Evolutionary conservation across 1,140 invertebrate species (phyloP), one percentile per base, ranked within the genome.

Genomic region (Drosophila novamexicana): DNA sequence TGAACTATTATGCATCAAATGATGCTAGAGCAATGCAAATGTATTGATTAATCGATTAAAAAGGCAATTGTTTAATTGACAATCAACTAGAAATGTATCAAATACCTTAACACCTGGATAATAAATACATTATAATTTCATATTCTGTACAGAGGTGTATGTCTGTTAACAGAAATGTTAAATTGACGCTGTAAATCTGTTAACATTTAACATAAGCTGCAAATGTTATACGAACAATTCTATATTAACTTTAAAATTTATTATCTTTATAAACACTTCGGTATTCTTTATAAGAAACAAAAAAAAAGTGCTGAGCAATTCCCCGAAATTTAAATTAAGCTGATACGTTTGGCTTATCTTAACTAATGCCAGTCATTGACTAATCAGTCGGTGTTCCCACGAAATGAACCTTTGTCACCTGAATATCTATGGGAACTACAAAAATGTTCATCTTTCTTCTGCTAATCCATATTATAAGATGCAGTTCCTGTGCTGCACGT

Each of bases 331-430:
- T 0, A 56, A 56, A 40, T 56, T 22, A 40, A 29, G 16, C 16
- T n/a, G 37, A 56, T n/a, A 16, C 34, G 2, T 40, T 56, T 56
- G 7, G 9, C 42, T 47, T 59, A 47, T 47, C 42, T 34, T 8
- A 45, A 16, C 3, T 44, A 32, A 36, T 12, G 8, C 10, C 14
- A 40, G 34, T 40, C 18, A 56, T 59, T 47, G 5, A 40, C 40
- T 47, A 59, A 59, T 59, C 42, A 47, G 29, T 58, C 56, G 34
- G n/a, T n/a, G 39, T 40, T 40, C 39, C 12, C 12, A 12, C 16
- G 14, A 36, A 37, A 32, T 12, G 1, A 14, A 59, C 57, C 40
- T 44, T 32, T 45, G 40, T 9, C 56, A 22, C 37, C 2, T 22
- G 37, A n/a, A 37, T 47, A 42, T 42, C 22, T 29, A 6, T 29